Evolutionary conservation across 2,797 vertebrate species (phyloP).

Genomic region (Mormyrops boulengeri): DNA sequence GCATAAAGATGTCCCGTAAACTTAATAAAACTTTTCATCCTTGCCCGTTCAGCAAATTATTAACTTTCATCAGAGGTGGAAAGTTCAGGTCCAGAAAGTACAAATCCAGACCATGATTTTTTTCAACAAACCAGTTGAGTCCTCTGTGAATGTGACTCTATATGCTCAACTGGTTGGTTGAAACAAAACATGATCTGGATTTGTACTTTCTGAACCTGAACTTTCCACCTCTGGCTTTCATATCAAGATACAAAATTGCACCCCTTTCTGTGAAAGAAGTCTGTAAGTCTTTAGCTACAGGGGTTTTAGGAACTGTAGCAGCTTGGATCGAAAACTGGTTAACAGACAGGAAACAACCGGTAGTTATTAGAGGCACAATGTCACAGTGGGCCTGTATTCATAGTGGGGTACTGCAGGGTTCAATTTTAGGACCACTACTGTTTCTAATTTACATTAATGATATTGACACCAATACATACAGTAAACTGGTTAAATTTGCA

Average conservation of each 20-base stretch:
- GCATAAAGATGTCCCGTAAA: background rate
- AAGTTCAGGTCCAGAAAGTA: background rate
- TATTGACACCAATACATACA: no score
- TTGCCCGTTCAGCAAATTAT: background rate
- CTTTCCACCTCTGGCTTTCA: background rate
- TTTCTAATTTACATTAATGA: no score
- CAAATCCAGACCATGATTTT: background rate
- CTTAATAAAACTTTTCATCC: background rate
- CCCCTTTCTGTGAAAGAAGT: background rate
- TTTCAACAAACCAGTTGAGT: background rate
- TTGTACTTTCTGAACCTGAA: background rate
- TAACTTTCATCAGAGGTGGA: background rate
- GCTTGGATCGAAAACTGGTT: no score
- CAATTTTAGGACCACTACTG: no score
- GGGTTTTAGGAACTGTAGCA: no score
- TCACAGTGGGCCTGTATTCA: no score
- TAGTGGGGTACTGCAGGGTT: no score
- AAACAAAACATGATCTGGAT: background rate
- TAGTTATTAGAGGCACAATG: no score
- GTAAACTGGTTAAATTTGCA: no score
- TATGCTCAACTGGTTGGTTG: background rate
- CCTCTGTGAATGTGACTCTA: background rate
- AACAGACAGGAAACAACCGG: no score
- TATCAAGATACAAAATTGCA: background rate
- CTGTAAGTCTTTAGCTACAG: no score